Conservation (phyloP, 2,797 vertebrate species). For the Amniataba percoides region DNA sequence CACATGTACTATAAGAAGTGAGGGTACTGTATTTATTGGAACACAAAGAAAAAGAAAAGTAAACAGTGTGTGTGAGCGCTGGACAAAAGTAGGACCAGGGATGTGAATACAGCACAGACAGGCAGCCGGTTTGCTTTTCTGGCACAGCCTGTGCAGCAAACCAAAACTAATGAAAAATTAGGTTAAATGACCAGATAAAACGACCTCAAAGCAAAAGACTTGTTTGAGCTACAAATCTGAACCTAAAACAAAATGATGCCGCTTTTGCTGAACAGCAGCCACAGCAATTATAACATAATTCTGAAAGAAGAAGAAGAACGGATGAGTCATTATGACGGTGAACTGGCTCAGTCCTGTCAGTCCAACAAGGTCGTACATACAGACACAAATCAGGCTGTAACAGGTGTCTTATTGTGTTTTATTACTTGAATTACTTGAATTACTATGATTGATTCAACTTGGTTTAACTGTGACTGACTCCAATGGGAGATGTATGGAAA, state of each 20-base stretch:
- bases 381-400: neutral
- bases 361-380: neutral
- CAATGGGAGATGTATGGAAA: neutral
- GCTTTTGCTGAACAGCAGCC: neutral
- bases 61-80: neutral
- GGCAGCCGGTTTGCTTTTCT: no score
- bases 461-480: neutral
- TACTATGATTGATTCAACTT: slow-evolving; percentile 10
- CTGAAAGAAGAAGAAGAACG: neutral
- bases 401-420: slow-evolving; percentile 3
- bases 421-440: no score
- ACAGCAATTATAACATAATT: neutral
- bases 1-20: neutral
- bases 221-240: neutral
- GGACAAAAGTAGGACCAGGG: no score
- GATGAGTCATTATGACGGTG: neutral
- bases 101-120: no score
- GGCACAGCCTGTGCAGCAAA: neutral
- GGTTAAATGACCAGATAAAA: no score
- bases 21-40: neutral
- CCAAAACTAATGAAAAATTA: neutral
- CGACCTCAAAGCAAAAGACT: neutral
- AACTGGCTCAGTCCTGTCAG: neutral
- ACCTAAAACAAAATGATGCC: neutral
- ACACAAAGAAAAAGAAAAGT: neutral